A percentile compares a stretch with the other conserved stretches of the same genome.
These are phyloP conservation scores for Drosophila emarginata DNA, from an alignment of 2,888 invertebrate genomes.

Conservation along the genomic window DNA sequence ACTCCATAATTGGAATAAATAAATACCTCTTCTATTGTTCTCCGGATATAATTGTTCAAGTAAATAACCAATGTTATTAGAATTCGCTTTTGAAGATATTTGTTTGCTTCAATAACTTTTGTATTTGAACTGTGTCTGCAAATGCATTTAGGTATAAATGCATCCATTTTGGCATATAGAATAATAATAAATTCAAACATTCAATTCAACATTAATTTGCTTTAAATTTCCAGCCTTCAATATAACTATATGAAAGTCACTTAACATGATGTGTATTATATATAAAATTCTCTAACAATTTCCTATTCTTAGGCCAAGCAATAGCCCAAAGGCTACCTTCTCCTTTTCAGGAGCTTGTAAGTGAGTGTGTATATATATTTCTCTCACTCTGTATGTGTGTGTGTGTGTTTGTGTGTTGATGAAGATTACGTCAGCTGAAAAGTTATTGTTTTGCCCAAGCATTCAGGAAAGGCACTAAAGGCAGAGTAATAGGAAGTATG, in stretches of 20 bases:
- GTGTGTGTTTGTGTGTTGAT: constrained; percentile 59
- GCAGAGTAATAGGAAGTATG: constrained; percentile 33
- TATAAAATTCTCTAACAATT: constrained; percentile 13
- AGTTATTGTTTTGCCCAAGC: constrained; percentile 71
- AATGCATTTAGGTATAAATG: too few relatives aligned
- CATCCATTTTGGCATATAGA: too few relatives aligned
- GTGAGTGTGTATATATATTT: constrained; percentile 44
- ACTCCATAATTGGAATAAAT: too few relatives aligned
- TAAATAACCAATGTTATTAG: too few relatives aligned
- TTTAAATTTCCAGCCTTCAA: background rate
- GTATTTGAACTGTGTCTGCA: too few relatives aligned
- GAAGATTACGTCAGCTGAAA: constrained; percentile 77
- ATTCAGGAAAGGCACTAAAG: constrained; percentile 43
- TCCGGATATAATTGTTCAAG: too few relatives aligned
- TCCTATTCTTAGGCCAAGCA: constrained; percentile 16
- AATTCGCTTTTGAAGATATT: too few relatives aligned
- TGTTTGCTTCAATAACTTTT: too few relatives aligned
- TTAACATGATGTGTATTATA: constrained; percentile 18
- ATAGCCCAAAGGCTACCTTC: constrained; percentile 8
- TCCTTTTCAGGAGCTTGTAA: background rate
- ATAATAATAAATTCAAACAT: too few relatives aligned
- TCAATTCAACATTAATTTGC: background rate
- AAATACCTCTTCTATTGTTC: too few relatives aligned
- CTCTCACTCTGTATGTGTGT: background rate
- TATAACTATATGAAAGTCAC: constrained; percentile 12